Evolutionary conservation across 1,140 invertebrate genomes (phyloP), one percentile per base, ranked within the genome.

Genomic region (Agrilus planipennis): DNA sequence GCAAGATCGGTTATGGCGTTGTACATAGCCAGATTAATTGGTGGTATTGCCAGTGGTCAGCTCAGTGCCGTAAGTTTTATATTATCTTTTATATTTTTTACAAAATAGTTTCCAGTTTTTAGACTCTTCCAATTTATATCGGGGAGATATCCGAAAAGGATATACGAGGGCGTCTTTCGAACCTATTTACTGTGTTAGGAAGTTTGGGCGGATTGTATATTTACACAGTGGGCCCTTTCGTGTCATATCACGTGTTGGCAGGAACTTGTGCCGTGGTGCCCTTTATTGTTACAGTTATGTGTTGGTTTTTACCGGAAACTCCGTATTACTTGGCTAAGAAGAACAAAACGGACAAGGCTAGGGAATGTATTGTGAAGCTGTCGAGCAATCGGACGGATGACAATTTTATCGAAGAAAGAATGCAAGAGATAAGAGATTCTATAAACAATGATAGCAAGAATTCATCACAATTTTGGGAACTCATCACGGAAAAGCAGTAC

Each of bases 131-230:
- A 1, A 64, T 77, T 46, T 79, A 78, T 47, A 67, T 76, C 27
- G 69, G 73, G 2, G 77, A 79, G 58, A 73, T 75, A 17, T 68
- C 74, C 0, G 71, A 76, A 19, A 68, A 71, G 20, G 62, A 70
- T 4, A 68, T 76, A 16, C 57, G 77, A n/a, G 77, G 77, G 4
- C 55, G 67, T 9, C 54, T 79, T 11, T 74, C 73, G 1, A 62
- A 67, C 2, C 53, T 62, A 17, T 63, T 68, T 22, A 72, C 74
- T 14, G 64, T 78, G 2, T 69, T 70, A 9, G 71, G 76, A 21
- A 62, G 72, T 1, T 63, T 75, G 47, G 77, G 77, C 0, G 75
- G 74, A 1, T 63, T 77, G 14, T 59, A 72, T 1, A 69, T 71
- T 17, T 68, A 76, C 27, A 64, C 65, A 20, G 52, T 69, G 3